Conservation (phyloP, 2,888 invertebrate genomes). For the Anorthoa munda region DNA sequence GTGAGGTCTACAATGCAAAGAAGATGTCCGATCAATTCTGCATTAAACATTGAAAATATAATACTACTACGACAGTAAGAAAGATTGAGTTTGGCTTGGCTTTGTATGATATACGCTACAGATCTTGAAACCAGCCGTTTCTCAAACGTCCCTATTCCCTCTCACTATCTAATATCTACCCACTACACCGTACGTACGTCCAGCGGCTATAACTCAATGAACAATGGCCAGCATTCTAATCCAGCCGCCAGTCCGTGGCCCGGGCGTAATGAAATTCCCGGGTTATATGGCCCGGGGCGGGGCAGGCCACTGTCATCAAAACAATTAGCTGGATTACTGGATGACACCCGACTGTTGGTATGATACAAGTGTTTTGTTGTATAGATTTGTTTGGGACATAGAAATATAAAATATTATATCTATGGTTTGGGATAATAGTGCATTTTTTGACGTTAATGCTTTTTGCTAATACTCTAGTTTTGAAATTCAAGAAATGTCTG, state of each 20-base stretch:
- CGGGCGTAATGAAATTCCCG: constrained; percentile 87
- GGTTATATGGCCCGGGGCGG: constrained; percentile 67
- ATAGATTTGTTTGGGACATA: background rate
- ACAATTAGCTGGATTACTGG: constrained; percentile 70
- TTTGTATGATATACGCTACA: too few species aligned
- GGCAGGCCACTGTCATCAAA: constrained; percentile 67
- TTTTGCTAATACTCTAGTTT: background rate
- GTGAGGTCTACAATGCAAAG: too few species aligned
- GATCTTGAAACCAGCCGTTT: constrained; percentile 12
- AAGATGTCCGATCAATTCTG: too few species aligned
- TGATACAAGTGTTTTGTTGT: constrained; percentile 21
- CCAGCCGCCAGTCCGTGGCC: constrained; percentile 72
- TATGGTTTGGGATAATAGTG: background rate
- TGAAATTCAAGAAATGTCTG: background rate
- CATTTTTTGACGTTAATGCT: background rate
- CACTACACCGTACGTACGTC: constrained; percentile 71
- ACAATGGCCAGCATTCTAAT: constrained; percentile 86
- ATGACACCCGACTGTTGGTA: constrained; percentile 23
- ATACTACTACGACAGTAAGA: too few species aligned
- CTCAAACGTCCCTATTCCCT: constrained; percentile 34
- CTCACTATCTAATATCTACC: constrained; percentile 64
- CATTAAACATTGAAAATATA: too few species aligned
- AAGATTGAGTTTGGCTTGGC: too few species aligned
- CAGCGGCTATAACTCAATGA: constrained; percentile 85
- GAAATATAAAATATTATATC: too few species aligned